Base-by-base conservation (phyloP, 1,140 invertebrate species). In the Apis cerana region DNA sequence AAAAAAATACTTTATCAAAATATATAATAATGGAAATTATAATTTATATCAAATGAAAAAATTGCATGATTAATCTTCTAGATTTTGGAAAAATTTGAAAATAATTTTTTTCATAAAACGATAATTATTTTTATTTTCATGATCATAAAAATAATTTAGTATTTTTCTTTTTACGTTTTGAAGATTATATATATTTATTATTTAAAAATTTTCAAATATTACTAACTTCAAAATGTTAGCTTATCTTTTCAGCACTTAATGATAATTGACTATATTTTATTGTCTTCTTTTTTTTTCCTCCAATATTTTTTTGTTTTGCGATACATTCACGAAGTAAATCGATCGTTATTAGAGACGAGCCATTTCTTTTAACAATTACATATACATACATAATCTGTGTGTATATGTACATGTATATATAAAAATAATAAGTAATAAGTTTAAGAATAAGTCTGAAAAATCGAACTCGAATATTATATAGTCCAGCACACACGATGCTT, bases 371-470 rank as follows among this genome's bases (percentile, higher is more conserved):
- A 43, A 56, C 21, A n/a, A 27, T 13, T 27, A 69, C 70, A 69
- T 84, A 58, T 81, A 27, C 67, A 70, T 82, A 80, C 77, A 52
- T 65, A 80, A 43, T 7, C 27, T 27, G 27, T 23, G 62, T 65
- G n/a, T 75, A 48, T 80, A 67, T 77, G 52, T 71, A 67, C 54
- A 78, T 76, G 61, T 83, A 68, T 70, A 80, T 70, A 80, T 70
- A 82, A 27, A 70, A 54, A 52, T 62, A 56, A 12, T 54, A 83
- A 86, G 58, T 70, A 85, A 87, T 80, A 76, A 86, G 19, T 87
- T n/a, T 80, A 78, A 52, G 76, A 74, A 87, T 78, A 87, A 87
- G 83, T 80, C 86, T 88, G 80, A 85, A 50, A 74, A 82, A 75
- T 23, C 43, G 70, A 76, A 85, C 58, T 79, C 67, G 72, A 87